These are phyloP conservation scores for Centropyge bicolor DNA, from an alignment of 2,797 vertebrate genomes.

Conservation along the genomic window DNA sequence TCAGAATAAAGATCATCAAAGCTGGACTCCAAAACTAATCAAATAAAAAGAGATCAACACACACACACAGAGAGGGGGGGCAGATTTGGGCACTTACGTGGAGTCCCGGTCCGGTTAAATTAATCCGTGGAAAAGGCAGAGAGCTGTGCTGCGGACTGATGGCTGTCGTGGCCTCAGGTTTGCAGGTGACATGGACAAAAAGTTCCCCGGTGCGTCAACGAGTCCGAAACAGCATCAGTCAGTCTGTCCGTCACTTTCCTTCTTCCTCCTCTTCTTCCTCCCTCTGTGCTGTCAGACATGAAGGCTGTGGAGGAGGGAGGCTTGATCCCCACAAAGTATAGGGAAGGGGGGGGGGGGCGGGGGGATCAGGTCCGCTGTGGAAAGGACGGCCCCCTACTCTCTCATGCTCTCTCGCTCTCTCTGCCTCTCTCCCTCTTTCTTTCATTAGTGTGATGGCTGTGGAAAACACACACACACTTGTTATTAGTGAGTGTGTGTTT, in stretches of 20 bases:
- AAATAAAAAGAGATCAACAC: not conserved
- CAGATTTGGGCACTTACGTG: slow-evolving; percentile 84
- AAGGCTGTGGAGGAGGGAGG: slow-evolving; percentile 82
- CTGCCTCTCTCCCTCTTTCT: slow-evolving; percentile 3
- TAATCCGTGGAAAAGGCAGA: slow-evolving; percentile 85
- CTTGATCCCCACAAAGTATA: slow-evolving; percentile 84
- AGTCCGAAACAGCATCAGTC: slow-evolving; percentile 57
- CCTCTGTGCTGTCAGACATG: slow-evolving; percentile 81
- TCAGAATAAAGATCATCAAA: not conserved
- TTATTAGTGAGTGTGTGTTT: too few species aligned
- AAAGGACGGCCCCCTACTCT: slow-evolving; percentile 76
- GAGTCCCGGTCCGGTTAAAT: slow-evolving; percentile 80
- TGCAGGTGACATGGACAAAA: slow-evolving; percentile 84
- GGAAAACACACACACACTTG: too few species aligned
- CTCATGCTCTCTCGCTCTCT: slow-evolving; percentile 16
- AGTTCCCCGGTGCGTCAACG: slow-evolving; percentile 71
- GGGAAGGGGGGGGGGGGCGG: slow-evolving; percentile 21
- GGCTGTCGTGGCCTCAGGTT: slow-evolving; percentile 75
- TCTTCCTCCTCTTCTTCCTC: slow-evolving; percentile 34
- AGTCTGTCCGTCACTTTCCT: slow-evolving; percentile 63
- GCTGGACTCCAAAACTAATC: not conserved
- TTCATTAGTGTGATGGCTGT: too few species aligned
- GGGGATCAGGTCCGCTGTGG: slow-evolving; percentile 80
- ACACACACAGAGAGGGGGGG: not conserved
- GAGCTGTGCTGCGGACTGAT: slow-evolving; percentile 66